Evolutionary conservation across 2,888 invertebrate genomes (phyloP).

Genomic region (Brenthis daphne): DNA sequence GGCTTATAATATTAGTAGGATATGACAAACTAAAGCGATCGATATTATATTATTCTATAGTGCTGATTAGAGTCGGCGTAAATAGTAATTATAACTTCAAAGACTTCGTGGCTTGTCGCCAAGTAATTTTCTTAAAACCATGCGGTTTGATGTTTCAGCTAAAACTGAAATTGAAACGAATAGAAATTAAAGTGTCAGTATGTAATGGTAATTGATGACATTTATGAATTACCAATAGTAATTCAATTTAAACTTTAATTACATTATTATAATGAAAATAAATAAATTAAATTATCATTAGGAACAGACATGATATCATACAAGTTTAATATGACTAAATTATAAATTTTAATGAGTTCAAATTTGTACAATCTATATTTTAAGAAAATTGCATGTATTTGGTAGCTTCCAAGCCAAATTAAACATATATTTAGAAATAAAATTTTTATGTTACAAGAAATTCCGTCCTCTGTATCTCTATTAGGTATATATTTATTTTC

Average conservation of each 20-base stretch:
- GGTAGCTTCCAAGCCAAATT: too few relatives aligned
- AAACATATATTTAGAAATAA: too few relatives aligned
- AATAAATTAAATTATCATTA: neutral
- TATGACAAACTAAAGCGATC: neutral
- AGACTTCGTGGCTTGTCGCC: constrained; percentile 31
- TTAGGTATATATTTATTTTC: too few relatives aligned
- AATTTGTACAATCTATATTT: too few relatives aligned
- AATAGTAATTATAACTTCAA: neutral
- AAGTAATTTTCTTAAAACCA: constrained; percentile 17
- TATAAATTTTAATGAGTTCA: too few relatives aligned
- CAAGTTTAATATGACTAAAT: too few relatives aligned
- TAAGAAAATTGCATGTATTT: too few relatives aligned
- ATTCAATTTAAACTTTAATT: neutral
- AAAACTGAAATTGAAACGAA: neutral
- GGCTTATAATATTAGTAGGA: too few relatives aligned
- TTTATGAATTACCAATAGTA: too few relatives aligned
- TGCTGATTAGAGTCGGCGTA: neutral
- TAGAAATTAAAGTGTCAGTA: neutral
- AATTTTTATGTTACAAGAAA: too few relatives aligned
- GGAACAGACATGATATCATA: too few relatives aligned
- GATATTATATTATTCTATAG: neutral
- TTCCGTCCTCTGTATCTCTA: too few relatives aligned
- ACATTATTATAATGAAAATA: neutral
- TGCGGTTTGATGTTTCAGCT: neutral
- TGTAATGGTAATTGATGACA: neutral